Base-by-base conservation (phyloP, 1,140 invertebrate species). In the Bombus picipes region DNA sequence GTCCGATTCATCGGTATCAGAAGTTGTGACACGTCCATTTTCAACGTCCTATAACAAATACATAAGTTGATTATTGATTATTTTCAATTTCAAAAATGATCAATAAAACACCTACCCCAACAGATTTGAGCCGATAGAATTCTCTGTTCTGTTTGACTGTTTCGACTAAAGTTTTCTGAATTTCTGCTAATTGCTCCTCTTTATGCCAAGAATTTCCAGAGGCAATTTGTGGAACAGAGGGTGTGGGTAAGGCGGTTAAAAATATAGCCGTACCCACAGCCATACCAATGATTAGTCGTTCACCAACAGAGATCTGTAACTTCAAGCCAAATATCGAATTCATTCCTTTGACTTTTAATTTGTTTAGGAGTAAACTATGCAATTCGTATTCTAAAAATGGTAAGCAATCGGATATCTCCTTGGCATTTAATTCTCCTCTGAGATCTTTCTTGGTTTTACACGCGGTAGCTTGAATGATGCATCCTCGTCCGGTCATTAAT, bases 341-440 rank as follows among this genome's bases (percentile, higher is more conserved):
- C 98, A 99, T 98, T 28, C 98, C 98, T 93, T 98, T 98, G 85
- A 99, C 97, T 94, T 98, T 97, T 1, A 99, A 95, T 94, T 99
- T 99, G 91, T 98, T 98, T 4, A 99, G 96, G 22, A 99, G 95
- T 90, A 99, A 96, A 87, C 98, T 97, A 94, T 99, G 98, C 43
- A 99, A 95, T 94, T 99, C 99, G 94, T 99, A 99, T 94, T 99
- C 98, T 70, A 99, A 94, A 95, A 99, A 99, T 2, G 99, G 99
- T 68, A 99, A 95, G 81, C 97, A 97, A 94, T 98, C 98, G 12
- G 98, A 99, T 81, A 99, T 98, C 95, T 99, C 98, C 93, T 99
- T 98, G 6, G 99, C 99, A 93, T 98, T 98, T 4, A 97, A 96
- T 95, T 99, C 98, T 4, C 98, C 97, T 73, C 97, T 97, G 15